phyloP scores from a whole-genome alignment of 2,888 invertebrate genomes.

The Iphiclides podalirius region DNA sequence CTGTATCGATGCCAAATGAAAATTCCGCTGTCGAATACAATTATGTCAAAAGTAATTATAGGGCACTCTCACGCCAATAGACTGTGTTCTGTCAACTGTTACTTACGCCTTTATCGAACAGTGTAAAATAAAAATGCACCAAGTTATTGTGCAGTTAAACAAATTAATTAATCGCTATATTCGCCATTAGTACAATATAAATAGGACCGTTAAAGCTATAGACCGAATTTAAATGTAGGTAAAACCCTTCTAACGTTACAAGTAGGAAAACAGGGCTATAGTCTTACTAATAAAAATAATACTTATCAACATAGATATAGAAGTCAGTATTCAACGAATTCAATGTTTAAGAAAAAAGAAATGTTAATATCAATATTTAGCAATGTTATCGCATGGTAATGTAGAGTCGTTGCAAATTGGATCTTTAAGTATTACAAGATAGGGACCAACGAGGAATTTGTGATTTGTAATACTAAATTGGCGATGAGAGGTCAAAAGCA shows the following conservation, averaged over 20 bases:
- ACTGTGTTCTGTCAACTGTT: not conserved
- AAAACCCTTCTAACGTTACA: too few relatives aligned
- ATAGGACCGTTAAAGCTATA: conserved; percentile 3
- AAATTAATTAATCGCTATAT: conserved; percentile 1
- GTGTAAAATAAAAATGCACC: too few relatives aligned
- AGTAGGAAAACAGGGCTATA: too few relatives aligned
- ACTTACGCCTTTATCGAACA: too few relatives aligned
- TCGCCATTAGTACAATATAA: not conserved
- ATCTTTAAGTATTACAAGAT: conserved; percentile 8
- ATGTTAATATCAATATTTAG: not conserved
- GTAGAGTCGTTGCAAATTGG: too few relatives aligned
- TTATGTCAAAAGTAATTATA: conserved; percentile 11
- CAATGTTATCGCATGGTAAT: conserved; percentile 1
- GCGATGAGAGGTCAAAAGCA: conserved; percentile 28
- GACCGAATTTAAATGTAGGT: too few relatives aligned
- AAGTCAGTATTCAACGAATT: conserved; percentile 1
- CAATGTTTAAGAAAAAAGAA: not conserved
- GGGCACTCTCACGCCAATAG: conserved; percentile 2
- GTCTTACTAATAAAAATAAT: not conserved
- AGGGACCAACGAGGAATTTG: conserved; percentile 10
- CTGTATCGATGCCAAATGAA: conserved; percentile 2
- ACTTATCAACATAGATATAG: not conserved
- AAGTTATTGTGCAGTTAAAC: not conserved
- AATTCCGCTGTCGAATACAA: conserved; percentile 8
- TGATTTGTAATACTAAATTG: conserved; percentile 7